These are phyloP conservation scores for Eumeta japonica DNA, from an alignment of 1,140 invertebrate species.

Conservation along the genomic window DNA sequence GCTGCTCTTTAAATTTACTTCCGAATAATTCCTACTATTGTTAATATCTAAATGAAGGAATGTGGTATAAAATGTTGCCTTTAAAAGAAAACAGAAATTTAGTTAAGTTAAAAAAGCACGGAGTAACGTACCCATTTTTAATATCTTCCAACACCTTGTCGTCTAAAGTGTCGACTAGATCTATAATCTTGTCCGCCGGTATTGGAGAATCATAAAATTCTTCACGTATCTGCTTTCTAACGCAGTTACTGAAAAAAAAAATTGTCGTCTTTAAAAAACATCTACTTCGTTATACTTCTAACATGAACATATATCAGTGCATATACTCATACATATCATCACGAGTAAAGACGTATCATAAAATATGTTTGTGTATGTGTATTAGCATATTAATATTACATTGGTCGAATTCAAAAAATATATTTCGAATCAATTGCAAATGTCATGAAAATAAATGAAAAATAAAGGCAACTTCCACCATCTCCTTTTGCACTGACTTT, in stretches of 20 bases:
- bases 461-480: too few species aligned
- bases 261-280: constrained; percentile 3
- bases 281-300: background rate
- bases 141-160: constrained; percentile 68
- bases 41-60: too few species aligned
- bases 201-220: constrained; percentile 74
- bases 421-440: too few species aligned
- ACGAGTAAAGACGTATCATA: background rate
- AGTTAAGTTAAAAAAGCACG: too few species aligned
- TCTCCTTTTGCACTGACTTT: too few species aligned
- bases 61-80: too few species aligned
- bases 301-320: background rate
- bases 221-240: constrained; percentile 62
- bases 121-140: constrained; percentile 66
- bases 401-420: too few species aligned
- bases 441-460: too few species aligned
- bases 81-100: too few species aligned
- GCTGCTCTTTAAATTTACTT: background rate
- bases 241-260: constrained; percentile 60
- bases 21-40: too few species aligned
- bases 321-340: too few species aligned
- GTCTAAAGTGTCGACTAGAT: constrained; percentile 59
- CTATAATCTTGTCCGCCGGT: constrained; percentile 70
- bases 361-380: background rate
- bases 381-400: too few species aligned